phyloP scores from a whole-genome alignment of 2,888 invertebrate species.

The Gnatocerus cornutus region DNA sequence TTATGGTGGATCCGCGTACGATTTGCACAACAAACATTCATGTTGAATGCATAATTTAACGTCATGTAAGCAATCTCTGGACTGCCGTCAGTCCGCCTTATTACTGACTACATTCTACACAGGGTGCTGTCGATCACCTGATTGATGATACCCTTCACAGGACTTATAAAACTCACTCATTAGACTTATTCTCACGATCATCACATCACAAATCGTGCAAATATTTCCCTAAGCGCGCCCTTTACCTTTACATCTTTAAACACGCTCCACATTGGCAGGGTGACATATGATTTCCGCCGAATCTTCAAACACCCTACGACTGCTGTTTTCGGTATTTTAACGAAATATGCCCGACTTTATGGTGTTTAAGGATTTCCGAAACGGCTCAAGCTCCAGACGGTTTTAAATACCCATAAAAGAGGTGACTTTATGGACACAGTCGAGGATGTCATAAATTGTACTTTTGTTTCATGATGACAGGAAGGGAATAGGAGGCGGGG shows the following conservation, averaged over 20 bases:
- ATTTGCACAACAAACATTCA: slow-evolving; percentile 64
- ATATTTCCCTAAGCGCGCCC: neutral
- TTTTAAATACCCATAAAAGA: slow-evolving; percentile 36
- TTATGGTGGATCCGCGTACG: slow-evolving; percentile 59
- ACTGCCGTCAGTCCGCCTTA: slow-evolving; percentile 56
- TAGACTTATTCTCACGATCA: slow-evolving; percentile 57
- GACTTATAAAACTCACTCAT: slow-evolving; percentile 57
- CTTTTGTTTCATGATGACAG: slow-evolving; percentile 29
- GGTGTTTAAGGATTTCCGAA: slow-evolving; percentile 63
- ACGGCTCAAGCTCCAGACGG: slow-evolving; percentile 55
- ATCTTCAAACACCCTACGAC: slow-evolving; percentile 6
- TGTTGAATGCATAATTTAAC: slow-evolving; percentile 62
- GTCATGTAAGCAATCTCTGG: slow-evolving; percentile 52
- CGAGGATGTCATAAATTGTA: slow-evolving; percentile 47
- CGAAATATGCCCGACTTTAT: slow-evolving; percentile 60
- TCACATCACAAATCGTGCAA: slow-evolving; percentile 13
- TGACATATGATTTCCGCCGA: slow-evolving; percentile 33
- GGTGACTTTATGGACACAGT: slow-evolving; percentile 17
- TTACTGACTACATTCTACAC: slow-evolving; percentile 54
- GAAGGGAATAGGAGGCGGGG: slow-evolving; percentile 4
- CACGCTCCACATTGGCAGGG: neutral
- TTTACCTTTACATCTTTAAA: neutral
- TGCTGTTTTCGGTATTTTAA: slow-evolving; percentile 59
- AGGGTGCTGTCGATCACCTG: slow-evolving; percentile 59
- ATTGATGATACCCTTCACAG: slow-evolving; percentile 58